These are phyloP conservation scores for Epicauta chinensis DNA, from an alignment of 1,140 invertebrate species.

Conservation along the genomic window DNA sequence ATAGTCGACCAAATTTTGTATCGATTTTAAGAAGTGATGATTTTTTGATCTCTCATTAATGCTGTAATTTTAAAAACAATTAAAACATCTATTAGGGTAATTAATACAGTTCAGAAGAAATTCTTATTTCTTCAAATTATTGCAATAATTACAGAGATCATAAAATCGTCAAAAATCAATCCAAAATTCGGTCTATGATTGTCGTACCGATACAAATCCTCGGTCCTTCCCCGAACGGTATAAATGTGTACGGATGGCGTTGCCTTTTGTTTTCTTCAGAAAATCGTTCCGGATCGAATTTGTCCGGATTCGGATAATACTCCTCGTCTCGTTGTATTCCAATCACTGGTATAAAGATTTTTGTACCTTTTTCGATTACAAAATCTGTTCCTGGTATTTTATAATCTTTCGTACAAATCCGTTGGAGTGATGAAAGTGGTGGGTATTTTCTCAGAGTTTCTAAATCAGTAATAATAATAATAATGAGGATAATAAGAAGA, in stretches of 20 bases:
- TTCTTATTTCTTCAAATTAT: no score
- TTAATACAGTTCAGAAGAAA: no score
- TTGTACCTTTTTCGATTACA: slow-evolving; percentile 44
- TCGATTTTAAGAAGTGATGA: no score
- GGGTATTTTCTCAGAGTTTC: slow-evolving; percentile 53
- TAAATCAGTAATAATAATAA: slow-evolving; percentile 14
- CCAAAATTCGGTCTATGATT: neutral
- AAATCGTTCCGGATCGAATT: slow-evolving; percentile 60
- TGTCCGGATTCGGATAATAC: slow-evolving; percentile 57
- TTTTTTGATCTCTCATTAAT: no score
- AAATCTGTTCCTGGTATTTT: slow-evolving; percentile 39
- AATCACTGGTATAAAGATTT: slow-evolving; percentile 42
- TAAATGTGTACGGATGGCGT: slow-evolving; percentile 41
- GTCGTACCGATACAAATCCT: slow-evolving; percentile 49
- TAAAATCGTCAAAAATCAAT: no score
- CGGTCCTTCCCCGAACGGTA: slow-evolving; percentile 54
- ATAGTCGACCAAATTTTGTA: no score
- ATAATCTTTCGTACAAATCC: slow-evolving; percentile 42
- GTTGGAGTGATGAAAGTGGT: slow-evolving; percentile 43
- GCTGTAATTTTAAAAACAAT: no score
- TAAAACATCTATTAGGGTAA: no score
- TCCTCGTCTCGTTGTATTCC: slow-evolving; percentile 48
- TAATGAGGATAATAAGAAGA: neutral
- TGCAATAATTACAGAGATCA: no score
- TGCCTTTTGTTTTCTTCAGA: slow-evolving; percentile 41